A percentile compares a stretch with the other conserved stretches of the same genome.
Conservation (phyloP, 2,113 vertebrate species). For the Eulemur rufifrons region DNA sequence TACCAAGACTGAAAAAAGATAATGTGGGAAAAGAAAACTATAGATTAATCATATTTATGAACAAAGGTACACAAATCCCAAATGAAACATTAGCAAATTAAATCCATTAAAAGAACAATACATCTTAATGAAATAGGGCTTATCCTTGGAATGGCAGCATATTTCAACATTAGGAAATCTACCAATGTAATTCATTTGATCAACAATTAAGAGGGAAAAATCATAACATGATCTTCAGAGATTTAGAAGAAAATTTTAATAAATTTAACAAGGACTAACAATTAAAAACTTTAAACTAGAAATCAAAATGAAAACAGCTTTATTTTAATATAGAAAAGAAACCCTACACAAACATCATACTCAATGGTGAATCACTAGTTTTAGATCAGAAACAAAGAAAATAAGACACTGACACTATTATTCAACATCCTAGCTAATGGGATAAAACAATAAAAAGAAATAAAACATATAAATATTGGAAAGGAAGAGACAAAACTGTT, state of each 20-base stretch:
- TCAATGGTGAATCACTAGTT: neutral
- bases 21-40: neutral
- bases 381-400: neutral
- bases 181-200: slow-evolving; percentile 31
- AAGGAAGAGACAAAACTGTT: neutral
- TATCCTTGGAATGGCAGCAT: slow-evolving; percentile 37
- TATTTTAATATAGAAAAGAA: slow-evolving; percentile 40
- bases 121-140: neutral
- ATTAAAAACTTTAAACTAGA: slow-evolving; percentile 6
- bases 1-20: neutral
- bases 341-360: neutral
- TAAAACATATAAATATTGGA: neutral
- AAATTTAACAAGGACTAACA: neutral
- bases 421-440: neutral
- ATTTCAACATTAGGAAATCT: slow-evolving; percentile 33
- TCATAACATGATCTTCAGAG: neutral
- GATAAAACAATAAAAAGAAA: neutral
- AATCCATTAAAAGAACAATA: slow-evolving; percentile 23
- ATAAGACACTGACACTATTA: neutral
- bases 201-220: slow-evolving; percentile 34
- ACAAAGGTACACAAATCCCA: slow-evolving; percentile 7
- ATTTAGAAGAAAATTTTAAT: slow-evolving; percentile 16
- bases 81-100: slow-evolving; percentile 39
- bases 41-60: neutral
- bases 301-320: slow-evolving; percentile 18